phyloP scores from a whole-genome alignment of 2,113 vertebrate genomes.

The Clarias magur region DNA sequence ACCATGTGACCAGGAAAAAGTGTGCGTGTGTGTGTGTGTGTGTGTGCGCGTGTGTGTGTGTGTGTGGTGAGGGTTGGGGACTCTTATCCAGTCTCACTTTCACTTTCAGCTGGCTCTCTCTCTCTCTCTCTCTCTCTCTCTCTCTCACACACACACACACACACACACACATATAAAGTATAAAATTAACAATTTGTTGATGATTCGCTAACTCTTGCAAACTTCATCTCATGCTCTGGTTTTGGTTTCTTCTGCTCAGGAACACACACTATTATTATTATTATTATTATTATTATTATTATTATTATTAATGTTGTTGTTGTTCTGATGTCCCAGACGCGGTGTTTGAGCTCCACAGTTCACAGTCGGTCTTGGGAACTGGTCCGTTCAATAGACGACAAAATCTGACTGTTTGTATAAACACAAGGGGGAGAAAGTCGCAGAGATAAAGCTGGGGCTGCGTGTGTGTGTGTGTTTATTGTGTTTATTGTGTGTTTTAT shows the following conservation, averaged over 20 bases:
- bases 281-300: background rate
- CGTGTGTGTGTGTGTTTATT: background rate
- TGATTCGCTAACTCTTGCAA: background rate
- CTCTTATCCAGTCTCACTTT: background rate
- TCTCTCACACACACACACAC: no score
- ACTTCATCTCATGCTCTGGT: background rate
- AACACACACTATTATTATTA: background rate
- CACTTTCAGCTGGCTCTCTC: no score
- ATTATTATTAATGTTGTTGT: background rate
- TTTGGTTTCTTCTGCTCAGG: background rate
- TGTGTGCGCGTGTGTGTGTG: no score
- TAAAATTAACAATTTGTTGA: background rate
- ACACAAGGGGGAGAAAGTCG: background rate
- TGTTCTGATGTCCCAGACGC: background rate
- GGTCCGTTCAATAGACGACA: background rate
- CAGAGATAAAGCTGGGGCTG: background rate
- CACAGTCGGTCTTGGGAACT: background rate
- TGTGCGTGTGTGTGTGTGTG: no score
- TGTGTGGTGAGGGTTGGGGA: background rate
- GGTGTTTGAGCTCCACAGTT: background rate
- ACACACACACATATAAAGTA: background rate
- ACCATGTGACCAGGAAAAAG: no score
- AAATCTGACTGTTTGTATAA: background rate
- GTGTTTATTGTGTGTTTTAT: background rate
- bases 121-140: no score